Conservation (phyloP, 2,113 vertebrate species). For the Grallaria varia region DNA sequence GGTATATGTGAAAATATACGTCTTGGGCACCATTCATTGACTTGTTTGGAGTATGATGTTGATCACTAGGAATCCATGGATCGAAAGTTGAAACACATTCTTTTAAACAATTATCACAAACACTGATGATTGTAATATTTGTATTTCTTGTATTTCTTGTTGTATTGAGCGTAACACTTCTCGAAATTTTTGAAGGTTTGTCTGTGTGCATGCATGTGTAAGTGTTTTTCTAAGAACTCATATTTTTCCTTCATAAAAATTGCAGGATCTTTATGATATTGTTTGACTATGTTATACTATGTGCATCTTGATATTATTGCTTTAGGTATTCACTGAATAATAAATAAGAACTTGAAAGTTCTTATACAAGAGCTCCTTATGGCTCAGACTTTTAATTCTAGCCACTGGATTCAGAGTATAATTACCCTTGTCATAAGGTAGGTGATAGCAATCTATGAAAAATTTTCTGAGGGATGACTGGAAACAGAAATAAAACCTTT, state of each 20-base stretch:
- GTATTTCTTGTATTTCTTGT: conserved; percentile 33
- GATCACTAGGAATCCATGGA: background rate
- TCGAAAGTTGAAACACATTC: background rate
- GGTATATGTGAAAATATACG: background rate
- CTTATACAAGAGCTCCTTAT: background rate
- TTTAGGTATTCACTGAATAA: background rate
- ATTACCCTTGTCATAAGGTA: background rate
- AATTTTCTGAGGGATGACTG: background rate
- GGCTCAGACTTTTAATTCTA: background rate
- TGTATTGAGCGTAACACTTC: too few relatives aligned
- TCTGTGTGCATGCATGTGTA: background rate
- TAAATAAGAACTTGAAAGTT: background rate
- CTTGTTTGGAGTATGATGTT: background rate
- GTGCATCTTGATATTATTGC: background rate
- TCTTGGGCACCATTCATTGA: background rate
- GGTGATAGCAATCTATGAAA: background rate
- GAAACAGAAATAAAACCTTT: background rate
- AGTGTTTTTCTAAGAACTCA: background rate
- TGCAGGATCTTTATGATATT: background rate
- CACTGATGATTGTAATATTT: background rate
- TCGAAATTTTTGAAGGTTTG: background rate
- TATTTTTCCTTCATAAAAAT: background rate
- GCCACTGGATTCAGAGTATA: background rate
- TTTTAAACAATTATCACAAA: conserved; percentile 3
- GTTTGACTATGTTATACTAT: background rate